These are phyloP conservation scores for Manacus vitellinus DNA, from an alignment of 2,113 vertebrate species.

Conservation along the genomic window DNA sequence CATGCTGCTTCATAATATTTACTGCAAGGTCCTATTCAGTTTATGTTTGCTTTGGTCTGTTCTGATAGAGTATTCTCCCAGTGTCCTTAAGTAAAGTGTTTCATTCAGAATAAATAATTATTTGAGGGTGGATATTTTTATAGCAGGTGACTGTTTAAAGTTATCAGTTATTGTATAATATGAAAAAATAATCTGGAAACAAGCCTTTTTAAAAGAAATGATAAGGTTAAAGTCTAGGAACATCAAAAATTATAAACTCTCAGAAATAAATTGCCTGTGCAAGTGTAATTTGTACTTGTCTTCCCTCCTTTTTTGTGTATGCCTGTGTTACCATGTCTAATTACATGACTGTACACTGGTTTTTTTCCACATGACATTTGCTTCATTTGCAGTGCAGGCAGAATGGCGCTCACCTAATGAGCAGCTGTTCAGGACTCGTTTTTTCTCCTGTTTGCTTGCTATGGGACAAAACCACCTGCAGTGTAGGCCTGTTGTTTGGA, in stretches of 20 bases:
- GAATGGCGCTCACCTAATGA: constrained; percentile 29
- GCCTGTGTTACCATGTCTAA: not conserved
- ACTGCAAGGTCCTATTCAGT: rapidly evolving
- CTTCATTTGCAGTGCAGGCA: constrained; percentile 17
- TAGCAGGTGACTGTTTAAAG: not conserved
- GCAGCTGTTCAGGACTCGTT: constrained; percentile 26
- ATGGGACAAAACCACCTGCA: constrained; percentile 36
- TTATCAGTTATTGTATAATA: not conserved
- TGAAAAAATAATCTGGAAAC: not conserved
- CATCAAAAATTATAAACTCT: not conserved
- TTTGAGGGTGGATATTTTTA: not conserved
- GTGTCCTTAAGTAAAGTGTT: not conserved
- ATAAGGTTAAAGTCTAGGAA: not conserved
- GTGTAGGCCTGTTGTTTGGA: not conserved
- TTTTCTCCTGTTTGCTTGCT: not conserved
- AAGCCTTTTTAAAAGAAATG: not conserved
- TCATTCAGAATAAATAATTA: not conserved
- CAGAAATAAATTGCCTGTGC: constrained; percentile 10
- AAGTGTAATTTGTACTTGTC: constrained; percentile 37
- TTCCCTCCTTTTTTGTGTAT: constrained; percentile 14
- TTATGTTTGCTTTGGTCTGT: not conserved
- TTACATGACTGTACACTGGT: not conserved
- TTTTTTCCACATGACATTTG: not conserved
- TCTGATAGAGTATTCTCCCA: not conserved
- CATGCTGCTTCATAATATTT: rapidly evolving